Conservation (phyloP, 2,113 vertebrate genomes). For the rabbit (Oryctolagus cuniculus) region mOryCun1.1 NC_091433.1:141880501-141881000, state of each 20-base stretch:
- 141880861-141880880: not conserved
- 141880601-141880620: not conserved
- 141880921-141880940: not conserved
- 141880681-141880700: not conserved
- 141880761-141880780: not conserved
- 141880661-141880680: not conserved
- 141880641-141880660: slow-evolving; percentile 40
- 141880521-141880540: not conserved
- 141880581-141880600: not conserved
- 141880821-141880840: not conserved
- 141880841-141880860: not conserved
- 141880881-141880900: no score
- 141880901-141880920: not conserved
- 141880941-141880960: not conserved
- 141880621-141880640: not conserved
- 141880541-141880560: not conserved
- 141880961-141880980: not conserved
- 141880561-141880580: not conserved
- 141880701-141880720: not conserved
- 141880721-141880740: not conserved
- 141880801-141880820: not conserved
- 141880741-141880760: not conserved
- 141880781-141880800: not conserved
- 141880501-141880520: not conserved
- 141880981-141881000: not conserved